Base-by-base conservation (phyloP, 2,888 invertebrate genomes). In the Melolontha melolontha region DNA sequence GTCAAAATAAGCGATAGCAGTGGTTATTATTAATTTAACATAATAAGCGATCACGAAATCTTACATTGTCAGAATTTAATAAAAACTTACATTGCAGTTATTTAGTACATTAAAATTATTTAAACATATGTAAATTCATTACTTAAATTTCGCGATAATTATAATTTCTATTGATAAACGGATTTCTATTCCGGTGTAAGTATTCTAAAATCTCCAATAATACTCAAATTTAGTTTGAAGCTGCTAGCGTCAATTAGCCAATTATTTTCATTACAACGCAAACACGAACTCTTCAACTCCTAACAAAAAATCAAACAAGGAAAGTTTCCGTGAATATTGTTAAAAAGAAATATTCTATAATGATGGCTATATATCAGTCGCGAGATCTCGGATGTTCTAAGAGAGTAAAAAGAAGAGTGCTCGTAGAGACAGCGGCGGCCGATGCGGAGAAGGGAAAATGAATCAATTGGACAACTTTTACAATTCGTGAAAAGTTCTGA, bases 401-500 rank as follows among this genome's bases (percentile, higher is more conserved):
- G 39, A 62, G 34, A 62, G 47, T 12, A 34, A 47, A 34, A 5
- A 47, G 34, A 47, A 59, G 7, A 5, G 40, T 11, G 14, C 11
- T 6, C 44, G 29, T 29, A 8, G 8, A 47, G n/a, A 14, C 47
- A 29, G 44, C 29, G 39, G 16, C 34, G 47, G n/a, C 34, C 34
- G 59, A 34, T 39, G 34, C 11, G 39, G 14, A 39, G 59, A 14
- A 17, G 22, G 34, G 16, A 50, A 67, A 63, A 67, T 47, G 52
- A 62, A 67, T 67, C 67, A 63, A 51, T 67, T 52, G 63, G 62
- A 54, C 41, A 67, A 67, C 59, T 67, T 66, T 63, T 63, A 63
- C 63, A 72, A 73, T 72, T 71, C 71, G 63, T 57, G 68, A 67
- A 72, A 73, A 75, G 72, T 74, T 71, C 74, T 76, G 76, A 76